phyloP scores from a whole-genome alignment of 2,888 invertebrate species.

The Ichneumoninae sp. region DNA sequence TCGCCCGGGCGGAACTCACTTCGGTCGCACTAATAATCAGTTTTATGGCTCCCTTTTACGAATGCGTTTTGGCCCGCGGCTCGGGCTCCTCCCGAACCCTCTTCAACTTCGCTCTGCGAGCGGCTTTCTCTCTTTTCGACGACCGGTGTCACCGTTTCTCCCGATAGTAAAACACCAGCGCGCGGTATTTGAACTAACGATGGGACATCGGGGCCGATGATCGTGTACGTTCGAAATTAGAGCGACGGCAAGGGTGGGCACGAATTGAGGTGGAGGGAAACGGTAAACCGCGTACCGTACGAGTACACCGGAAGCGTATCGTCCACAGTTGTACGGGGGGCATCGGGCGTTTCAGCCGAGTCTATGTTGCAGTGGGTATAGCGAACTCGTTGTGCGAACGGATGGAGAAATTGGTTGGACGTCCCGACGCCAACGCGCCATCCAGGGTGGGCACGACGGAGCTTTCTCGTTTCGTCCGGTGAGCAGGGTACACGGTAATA shows the following conservation, averaged over 20 bases:
- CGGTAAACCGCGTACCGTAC: constrained; percentile 4
- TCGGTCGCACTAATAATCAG: constrained; percentile 75
- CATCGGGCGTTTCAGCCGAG: constrained; percentile 3
- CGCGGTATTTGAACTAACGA: constrained; percentile 21
- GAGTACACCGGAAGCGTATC: constrained; percentile 23
- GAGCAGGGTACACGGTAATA: constrained; percentile 69
- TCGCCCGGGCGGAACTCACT: constrained; percentile 66
- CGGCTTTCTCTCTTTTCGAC: constrained; percentile 22
- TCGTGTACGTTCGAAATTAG: constrained; percentile 19
- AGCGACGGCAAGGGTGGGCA: constrained; percentile 24
- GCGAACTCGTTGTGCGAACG: constrained; percentile 46
- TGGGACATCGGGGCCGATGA: neutral
- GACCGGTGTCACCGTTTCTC: neutral
- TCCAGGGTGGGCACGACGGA: neutral
- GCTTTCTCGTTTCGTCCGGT: constrained; percentile 37
- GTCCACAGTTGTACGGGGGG: neutral
- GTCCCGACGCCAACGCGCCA: constrained; percentile 31
- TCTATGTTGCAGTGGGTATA: constrained; percentile 9
- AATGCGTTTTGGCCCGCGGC: constrained; percentile 67
- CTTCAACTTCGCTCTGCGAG: neutral
- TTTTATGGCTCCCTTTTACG: constrained; percentile 72
- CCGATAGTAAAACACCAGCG: neutral
- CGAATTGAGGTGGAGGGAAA: constrained; percentile 32
- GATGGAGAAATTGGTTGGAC: constrained; percentile 59
- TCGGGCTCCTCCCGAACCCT: constrained; percentile 44